Conservation (phyloP, 92 coral and sea anemone genomes). For the Montipora capitata region DNA sequence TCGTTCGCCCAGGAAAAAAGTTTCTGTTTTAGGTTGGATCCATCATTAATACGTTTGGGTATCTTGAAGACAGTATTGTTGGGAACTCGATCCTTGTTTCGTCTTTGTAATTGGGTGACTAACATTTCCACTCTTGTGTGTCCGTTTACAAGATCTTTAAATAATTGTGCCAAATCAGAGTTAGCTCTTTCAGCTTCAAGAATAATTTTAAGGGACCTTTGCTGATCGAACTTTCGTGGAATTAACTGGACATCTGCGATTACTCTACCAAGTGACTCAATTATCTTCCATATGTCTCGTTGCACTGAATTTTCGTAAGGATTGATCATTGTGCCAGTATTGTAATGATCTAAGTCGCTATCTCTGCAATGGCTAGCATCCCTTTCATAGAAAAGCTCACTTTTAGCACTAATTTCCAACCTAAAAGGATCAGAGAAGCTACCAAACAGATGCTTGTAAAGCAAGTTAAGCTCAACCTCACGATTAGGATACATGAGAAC, state of each 20-base stretch:
- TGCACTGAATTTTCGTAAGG: not conserved
- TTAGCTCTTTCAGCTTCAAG: too few relatives aligned
- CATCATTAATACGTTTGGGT: not conserved
- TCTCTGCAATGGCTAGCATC: not conserved
- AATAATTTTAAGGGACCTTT: too few relatives aligned
- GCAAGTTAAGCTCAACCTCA: constrained; percentile 66
- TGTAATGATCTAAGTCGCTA: not conserved
- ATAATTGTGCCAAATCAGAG: too few relatives aligned
- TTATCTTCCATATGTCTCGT: not conserved
- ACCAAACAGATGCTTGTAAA: constrained; percentile 67
- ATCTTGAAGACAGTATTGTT: not conserved
- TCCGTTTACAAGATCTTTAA: not conserved
- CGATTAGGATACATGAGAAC: constrained; percentile 53
- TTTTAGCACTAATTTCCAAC: not conserved
- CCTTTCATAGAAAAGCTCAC: constrained; percentile 7
- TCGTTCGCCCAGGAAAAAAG: not conserved
- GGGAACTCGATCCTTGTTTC: not conserved
- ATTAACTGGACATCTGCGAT: too few relatives aligned
- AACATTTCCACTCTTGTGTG: too few relatives aligned
- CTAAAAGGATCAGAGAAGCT: not conserved
- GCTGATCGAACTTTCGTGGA: too few relatives aligned
- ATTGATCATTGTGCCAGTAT: not conserved
- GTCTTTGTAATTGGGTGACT: not conserved
- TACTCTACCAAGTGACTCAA: too few relatives aligned
- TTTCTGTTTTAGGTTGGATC: not conserved